These are phyloP conservation scores for Dromius quadrimaculatus DNA, from an alignment of 2,888 invertebrate species.

Conservation along the genomic window DNA sequence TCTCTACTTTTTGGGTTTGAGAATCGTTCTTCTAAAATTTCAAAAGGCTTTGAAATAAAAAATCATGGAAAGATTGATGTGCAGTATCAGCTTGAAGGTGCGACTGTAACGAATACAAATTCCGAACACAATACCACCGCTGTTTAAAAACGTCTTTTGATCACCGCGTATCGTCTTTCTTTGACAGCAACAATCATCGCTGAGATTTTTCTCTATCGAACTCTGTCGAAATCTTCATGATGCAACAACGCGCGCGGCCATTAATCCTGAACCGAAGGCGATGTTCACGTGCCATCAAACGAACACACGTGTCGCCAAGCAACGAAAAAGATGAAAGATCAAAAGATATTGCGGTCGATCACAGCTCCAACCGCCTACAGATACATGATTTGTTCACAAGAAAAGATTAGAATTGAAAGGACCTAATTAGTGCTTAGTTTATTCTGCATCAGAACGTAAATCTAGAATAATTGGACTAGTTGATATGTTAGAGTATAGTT, in stretches of 20 bases:
- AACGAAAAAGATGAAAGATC: conserved; percentile 47
- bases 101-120: too few relatives aligned
- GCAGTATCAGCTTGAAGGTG: too few relatives aligned
- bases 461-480: conserved; percentile 7
- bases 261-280: conserved; percentile 41
- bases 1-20: too few relatives aligned
- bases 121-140: too few relatives aligned
- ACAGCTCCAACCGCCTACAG: conserved; percentile 16
- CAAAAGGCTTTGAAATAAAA: too few relatives aligned
- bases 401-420: conserved; percentile 1
- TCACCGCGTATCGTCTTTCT: conserved; percentile 22
- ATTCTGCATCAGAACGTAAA: neutral
- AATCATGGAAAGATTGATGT: too few relatives aligned
- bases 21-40: too few relatives aligned
- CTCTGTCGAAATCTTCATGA: conserved; percentile 16
- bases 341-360: conserved; percentile 51
- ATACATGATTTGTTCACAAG: conserved; percentile 12
- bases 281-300: conserved; percentile 47
- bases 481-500: neutral
- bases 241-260: conserved; percentile 7
- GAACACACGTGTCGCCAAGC: conserved; percentile 45
- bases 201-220: conserved; percentile 44
- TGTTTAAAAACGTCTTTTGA: conserved; percentile 1
- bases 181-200: conserved; percentile 23
- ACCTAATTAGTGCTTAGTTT: conserved; percentile 18